phyloP scores from a whole-genome alignment of 2,113 vertebrate species.

The Zosterops japonicus region DNA sequence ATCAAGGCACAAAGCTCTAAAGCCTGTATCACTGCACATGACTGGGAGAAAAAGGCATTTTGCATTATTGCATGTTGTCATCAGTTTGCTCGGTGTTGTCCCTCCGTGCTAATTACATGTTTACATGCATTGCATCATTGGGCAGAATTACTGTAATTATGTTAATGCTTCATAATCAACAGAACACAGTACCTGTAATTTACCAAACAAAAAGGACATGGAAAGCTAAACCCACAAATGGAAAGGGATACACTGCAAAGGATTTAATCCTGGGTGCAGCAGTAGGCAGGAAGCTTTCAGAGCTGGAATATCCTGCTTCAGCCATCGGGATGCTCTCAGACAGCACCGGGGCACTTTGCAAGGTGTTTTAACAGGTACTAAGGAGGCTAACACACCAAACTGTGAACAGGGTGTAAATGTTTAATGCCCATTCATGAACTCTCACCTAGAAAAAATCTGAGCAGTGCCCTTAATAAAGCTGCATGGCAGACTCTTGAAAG shows the following conservation, averaged over 20 bases:
- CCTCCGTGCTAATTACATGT: conserved; percentile 51
- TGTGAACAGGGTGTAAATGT: background rate
- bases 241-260: background rate
- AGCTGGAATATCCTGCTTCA: background rate
- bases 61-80: conserved; percentile 38
- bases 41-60: background rate
- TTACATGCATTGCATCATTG: conserved; percentile 51
- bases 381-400: background rate
- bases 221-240: conserved; percentile 40
- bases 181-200: conserved; percentile 58
- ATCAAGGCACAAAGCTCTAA: background rate
- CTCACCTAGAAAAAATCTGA: conserved; percentile 16
- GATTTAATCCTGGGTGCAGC: background rate
- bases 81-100: conserved; percentile 33
- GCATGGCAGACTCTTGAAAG: background rate
- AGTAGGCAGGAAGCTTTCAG: background rate
- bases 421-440: background rate
- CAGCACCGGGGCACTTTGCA: background rate
- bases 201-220: conserved; percentile 41
- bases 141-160: conserved; percentile 61
- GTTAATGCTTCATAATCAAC: conserved; percentile 44
- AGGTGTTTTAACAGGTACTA: background rate
- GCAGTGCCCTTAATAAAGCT: background rate
- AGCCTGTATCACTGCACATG: background rate
- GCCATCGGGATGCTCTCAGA: background rate